These are phyloP conservation scores for Drosophila mauritiana DNA, from an alignment of 1,140 invertebrate species.

Conservation along the genomic window DNA sequence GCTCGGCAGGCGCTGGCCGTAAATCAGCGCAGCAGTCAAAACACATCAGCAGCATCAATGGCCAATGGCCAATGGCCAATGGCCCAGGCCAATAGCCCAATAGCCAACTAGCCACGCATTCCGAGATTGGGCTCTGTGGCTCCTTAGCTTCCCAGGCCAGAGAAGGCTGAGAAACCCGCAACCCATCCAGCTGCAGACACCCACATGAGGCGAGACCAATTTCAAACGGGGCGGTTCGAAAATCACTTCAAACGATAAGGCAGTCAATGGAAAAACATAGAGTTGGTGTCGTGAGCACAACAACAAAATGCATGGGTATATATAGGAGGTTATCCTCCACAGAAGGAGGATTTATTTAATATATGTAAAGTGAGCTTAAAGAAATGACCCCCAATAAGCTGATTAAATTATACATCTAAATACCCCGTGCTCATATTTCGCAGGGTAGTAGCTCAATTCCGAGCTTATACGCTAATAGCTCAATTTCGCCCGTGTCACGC, in stretches of 20 bases:
- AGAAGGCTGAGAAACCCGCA: background rate
- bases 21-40: constrained; percentile 77
- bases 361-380: background rate
- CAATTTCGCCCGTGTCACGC: constrained; percentile 33
- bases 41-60: constrained; percentile 75
- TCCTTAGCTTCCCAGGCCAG: constrained; percentile 34
- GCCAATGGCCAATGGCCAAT: constrained; percentile 4
- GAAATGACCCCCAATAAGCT: background rate
- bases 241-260: constrained; percentile 46
- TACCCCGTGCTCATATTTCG: background rate
- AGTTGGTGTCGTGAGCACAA: constrained; percentile 7
- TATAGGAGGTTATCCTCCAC: too few species aligned
- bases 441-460: background rate
- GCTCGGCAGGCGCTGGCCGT: constrained; percentile 73
- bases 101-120: constrained; percentile 1
- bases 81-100: constrained; percentile 26
- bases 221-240: constrained; percentile 55
- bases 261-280: background rate
- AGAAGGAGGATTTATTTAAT: background rate
- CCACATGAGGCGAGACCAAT: constrained; percentile 48
- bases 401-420: too few species aligned
- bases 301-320: background rate
- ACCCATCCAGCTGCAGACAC: constrained; percentile 36
- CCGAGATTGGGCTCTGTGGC: background rate
- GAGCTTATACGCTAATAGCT: constrained; percentile 6